phyloP scores from a whole-genome alignment of 1,140 invertebrate genomes.

The Zophobas atratus region DNA sequence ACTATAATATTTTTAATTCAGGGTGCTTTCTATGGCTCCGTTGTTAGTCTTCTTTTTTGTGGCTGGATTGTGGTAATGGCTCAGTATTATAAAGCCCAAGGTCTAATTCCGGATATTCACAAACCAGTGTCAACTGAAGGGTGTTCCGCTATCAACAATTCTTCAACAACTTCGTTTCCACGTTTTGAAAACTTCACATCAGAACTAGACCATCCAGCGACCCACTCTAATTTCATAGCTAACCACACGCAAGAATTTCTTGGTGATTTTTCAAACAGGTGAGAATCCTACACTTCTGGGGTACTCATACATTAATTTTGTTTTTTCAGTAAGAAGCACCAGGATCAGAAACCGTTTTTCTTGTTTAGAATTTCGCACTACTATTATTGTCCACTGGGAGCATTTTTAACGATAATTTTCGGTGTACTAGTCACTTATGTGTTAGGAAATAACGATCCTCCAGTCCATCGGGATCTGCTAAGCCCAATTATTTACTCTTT shows the following conservation, averaged over 20 bases:
- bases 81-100: constrained; percentile 55
- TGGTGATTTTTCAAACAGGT: too few relatives aligned
- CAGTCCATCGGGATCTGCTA: constrained; percentile 57
- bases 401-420: constrained; percentile 54
- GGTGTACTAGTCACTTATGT: constrained; percentile 62
- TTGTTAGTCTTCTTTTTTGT: constrained; percentile 67
- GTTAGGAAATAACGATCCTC: constrained; percentile 55
- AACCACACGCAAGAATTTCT: too few relatives aligned
- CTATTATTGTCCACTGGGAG: constrained; percentile 62
- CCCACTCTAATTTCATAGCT: too few relatives aligned
- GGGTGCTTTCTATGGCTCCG: constrained; percentile 56
- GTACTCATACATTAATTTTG: too few relatives aligned
- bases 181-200: neutral
- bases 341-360: constrained; percentile 48
- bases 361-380: constrained; percentile 62
- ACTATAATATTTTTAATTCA: neutral
- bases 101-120: constrained; percentile 40
- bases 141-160: constrained; percentile 43
- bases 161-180: constrained; percentile 7
- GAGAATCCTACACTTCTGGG: too few relatives aligned
- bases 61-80: constrained; percentile 70
- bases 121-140: constrained; percentile 54
- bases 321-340: neutral
- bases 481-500: constrained; percentile 59
- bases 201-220: too few relatives aligned